Evolutionary conservation across 30 jellyfish, hydroid and myxozoan species (phyloP).

Genomic region (Cassiopea xamachana): DNA sequence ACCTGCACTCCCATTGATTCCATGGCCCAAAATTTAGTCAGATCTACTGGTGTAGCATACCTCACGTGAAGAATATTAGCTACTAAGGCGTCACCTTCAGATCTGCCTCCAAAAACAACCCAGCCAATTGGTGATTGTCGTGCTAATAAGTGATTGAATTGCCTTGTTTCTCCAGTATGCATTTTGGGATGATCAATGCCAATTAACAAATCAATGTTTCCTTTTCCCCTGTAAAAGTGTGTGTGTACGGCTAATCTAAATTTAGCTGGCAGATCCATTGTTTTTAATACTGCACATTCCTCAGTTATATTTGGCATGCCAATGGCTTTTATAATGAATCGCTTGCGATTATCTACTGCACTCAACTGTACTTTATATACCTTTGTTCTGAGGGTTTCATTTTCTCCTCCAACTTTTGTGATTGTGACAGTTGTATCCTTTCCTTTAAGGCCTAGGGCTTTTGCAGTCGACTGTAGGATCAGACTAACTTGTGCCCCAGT

Average conservation of each 20-base stretch:
- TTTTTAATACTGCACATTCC: neutral
- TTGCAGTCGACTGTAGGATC: slow-evolving; percentile 55
- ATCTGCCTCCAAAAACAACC: slow-evolving; percentile 54
- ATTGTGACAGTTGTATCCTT: slow-evolving; percentile 33
- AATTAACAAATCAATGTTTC: slow-evolving; percentile 65
- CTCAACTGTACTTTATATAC: slow-evolving; percentile 18
- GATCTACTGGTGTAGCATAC: slow-evolving; percentile 70
- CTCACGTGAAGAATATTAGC: slow-evolving; percentile 53
- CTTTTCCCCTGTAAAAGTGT: slow-evolving; percentile 28
- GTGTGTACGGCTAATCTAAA: slow-evolving; percentile 37
- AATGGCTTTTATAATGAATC: slow-evolving; percentile 4
- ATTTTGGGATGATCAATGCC: slow-evolving; percentile 70
- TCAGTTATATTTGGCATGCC: neutral
- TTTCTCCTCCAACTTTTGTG: slow-evolving; percentile 73
- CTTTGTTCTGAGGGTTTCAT: slow-evolving; percentile 49
- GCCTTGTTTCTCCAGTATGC: slow-evolving; percentile 67
- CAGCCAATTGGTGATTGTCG: slow-evolving; percentile 77
- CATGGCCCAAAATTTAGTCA: slow-evolving; percentile 67
- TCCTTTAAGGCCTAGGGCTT: slow-evolving; percentile 56
- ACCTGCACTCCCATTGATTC: slow-evolving; percentile 74
- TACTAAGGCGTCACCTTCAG: neutral
- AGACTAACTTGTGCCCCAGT: slow-evolving; percentile 68
- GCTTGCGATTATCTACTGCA: slow-evolving; percentile 28
- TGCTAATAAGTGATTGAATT: slow-evolving; percentile 61
- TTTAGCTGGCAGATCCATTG: slow-evolving; percentile 11